Evolutionary conservation across 2,888 invertebrate species (phyloP).

Genomic region (Cerceris ruficornis): DNA sequence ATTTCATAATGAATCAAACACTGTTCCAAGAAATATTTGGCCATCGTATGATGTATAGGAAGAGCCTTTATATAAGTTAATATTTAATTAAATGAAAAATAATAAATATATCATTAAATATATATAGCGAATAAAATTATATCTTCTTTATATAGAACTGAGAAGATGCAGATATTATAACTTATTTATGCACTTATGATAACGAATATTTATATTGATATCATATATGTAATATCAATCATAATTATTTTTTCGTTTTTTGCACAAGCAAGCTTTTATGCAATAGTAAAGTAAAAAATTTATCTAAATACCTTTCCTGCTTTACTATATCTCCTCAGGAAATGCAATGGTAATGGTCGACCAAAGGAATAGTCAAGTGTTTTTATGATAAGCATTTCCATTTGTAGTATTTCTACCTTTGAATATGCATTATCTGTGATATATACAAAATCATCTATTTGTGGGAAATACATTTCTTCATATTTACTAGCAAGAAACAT

Average conservation of each 20-base stretch:
- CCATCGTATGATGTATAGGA: constrained; percentile 88
- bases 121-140: too few species aligned
- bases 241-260: background rate
- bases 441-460: constrained; percentile 93
- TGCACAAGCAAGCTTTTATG: background rate
- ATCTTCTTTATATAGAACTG: background rate
- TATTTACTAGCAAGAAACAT: constrained; percentile 96
- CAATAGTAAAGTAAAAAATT: too few species aligned
- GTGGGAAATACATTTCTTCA: constrained; percentile 96
- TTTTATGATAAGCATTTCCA: constrained; percentile 91
- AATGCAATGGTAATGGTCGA: constrained; percentile 93
- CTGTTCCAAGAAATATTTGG: constrained; percentile 96
- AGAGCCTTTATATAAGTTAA: constrained; percentile 83
- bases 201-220: too few species aligned
- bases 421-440: constrained; percentile 94
- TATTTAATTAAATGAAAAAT: background rate
- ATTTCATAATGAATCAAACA: constrained; percentile 91
- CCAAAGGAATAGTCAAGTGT: constrained; percentile 91
- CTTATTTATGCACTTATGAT: background rate
- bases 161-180: background rate
- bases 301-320: constrained; percentile 78
- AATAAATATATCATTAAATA: background rate
- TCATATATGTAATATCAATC: background rate
- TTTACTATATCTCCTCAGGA: constrained; percentile 91
- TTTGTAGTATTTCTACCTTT: constrained; percentile 89